Base-by-base conservation (phyloP, 2,113 vertebrate species). In the Tylochromis polylepis region DNA sequence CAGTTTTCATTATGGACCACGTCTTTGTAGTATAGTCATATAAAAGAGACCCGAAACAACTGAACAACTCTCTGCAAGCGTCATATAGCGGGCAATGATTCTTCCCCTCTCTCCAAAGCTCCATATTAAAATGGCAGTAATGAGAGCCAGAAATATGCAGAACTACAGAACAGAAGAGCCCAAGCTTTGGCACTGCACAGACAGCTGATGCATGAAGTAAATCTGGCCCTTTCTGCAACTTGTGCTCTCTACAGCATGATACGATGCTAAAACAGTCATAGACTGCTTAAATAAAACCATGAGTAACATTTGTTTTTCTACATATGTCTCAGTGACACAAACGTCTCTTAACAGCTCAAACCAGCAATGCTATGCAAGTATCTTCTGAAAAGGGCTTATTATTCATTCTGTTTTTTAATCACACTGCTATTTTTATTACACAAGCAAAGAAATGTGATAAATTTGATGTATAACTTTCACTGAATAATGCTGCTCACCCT, bases 371-470 rank as follows among this genome's bases (percentile, higher is more conserved):
- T 77, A n/a, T 53, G 3, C 5, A 77, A 77, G 18, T 2, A 29
- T 31, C 6, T 20, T 77, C 46, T 77, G 27, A 77, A 77, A 51
- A 77, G 27, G 72, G 72, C 16, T 77, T 8, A 51, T 14, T 51
- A 77, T 31, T 77, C 27, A 77, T 5, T 22, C n/a, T 0, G 16
- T 77, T 77, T 51, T 51, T 5, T 16, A 49, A 49, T 49, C 43
- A 75, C 24, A 51, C 43, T 31, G 70, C 70, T 77, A 20, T 77
- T 77, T 75, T 51, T 77, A 77, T 77, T 38, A 65, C 34, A 22
- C 34, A 65, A 38, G 20, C 60, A 65, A 22, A 38, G 20, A 65
- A 65, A 65, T 65, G 34, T 65, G 20, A 38, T 38, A 77, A 77
- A 77, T 20, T 24, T 31, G 5, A 77, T 31, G 11, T 31, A 31